These are phyloP conservation scores for Melanostigma gelatinosum DNA, from an alignment of 2,113 vertebrate genomes.

Conservation along the genomic window DNA sequence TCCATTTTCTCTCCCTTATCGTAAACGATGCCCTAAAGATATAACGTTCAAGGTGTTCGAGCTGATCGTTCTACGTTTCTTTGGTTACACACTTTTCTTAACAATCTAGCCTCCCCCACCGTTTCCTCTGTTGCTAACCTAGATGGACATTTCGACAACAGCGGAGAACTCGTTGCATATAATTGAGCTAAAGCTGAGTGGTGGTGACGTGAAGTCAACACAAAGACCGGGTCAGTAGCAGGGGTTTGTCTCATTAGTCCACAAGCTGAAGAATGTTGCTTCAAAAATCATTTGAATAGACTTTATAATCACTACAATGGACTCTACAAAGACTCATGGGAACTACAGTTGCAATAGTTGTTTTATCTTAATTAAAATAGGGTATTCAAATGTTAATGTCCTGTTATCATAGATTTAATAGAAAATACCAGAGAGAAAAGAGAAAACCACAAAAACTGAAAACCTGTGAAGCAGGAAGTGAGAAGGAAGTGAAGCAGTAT, in stretches of 20 bases:
- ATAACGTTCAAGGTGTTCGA: neutral
- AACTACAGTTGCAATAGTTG: neutral
- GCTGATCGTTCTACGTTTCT: neutral
- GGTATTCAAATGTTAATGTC: neutral
- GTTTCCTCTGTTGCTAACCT: neutral
- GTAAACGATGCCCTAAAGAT: neutral
- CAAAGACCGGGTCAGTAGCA: neutral
- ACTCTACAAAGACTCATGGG: neutral
- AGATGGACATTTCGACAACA: neutral
- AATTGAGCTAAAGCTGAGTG: no score
- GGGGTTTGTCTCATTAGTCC: neutral
- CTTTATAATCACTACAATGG: neutral
- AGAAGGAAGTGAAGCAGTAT: neutral
- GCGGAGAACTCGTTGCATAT: no score
- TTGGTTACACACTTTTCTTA: neutral
- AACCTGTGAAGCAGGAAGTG: neutral
- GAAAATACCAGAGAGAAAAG: neutral
- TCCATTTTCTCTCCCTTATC: constrained; percentile 24
- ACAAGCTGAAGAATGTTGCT: neutral
- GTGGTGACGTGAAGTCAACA: neutral
- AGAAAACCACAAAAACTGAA: neutral
- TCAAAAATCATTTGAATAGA: neutral
- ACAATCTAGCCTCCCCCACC: neutral
- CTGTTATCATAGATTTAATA: neutral
- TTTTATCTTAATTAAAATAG: constrained; percentile 1